These are phyloP conservation scores for Leptinotarsa juncta DNA, from an alignment of 2,888 invertebrate species.

Conservation along the genomic window DNA sequence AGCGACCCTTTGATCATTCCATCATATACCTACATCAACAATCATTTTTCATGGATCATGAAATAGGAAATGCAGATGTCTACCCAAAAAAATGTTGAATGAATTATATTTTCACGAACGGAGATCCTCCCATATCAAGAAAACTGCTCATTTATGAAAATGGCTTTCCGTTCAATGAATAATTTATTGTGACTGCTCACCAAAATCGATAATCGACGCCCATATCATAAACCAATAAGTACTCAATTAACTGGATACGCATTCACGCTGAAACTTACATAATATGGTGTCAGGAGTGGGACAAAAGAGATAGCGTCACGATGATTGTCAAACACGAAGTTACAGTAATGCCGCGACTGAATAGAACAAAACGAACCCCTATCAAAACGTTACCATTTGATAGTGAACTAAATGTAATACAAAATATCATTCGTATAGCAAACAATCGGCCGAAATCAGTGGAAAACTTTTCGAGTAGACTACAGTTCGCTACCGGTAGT, in stretches of 20 bases:
- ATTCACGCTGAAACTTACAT: not conserved
- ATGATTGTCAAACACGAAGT: conserved; percentile 33
- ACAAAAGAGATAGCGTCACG: conserved; percentile 13
- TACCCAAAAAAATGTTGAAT: too few relatives aligned
- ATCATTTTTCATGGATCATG: too few relatives aligned
- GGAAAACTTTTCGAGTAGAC: conserved; percentile 43
- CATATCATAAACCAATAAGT: not conserved
- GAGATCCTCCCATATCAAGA: not conserved
- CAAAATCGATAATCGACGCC: not conserved
- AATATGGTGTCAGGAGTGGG: conserved; percentile 27
- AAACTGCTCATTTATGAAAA: not conserved
- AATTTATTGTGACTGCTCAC: not conserved
- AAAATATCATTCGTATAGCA: conserved; percentile 48
- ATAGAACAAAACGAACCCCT: conserved; percentile 28
- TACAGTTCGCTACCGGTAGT: conserved; percentile 36
- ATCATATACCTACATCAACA: too few relatives aligned
- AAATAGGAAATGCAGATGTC: too few relatives aligned
- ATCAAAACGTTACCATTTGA: conserved; percentile 34
- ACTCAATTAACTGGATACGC: not conserved
- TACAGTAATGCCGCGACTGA: conserved; percentile 24
- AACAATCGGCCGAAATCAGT: conserved; percentile 44
- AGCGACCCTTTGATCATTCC: too few relatives aligned
- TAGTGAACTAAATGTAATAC: conserved; percentile 44
- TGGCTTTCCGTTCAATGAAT: not conserved
- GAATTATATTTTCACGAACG: too few relatives aligned